A percentile compares a stretch with the other conserved stretches of the same genome.
Evolutionary conservation across 2,113 vertebrate species (phyloP).

Genomic region (Probosciger aterrimus): DNA sequence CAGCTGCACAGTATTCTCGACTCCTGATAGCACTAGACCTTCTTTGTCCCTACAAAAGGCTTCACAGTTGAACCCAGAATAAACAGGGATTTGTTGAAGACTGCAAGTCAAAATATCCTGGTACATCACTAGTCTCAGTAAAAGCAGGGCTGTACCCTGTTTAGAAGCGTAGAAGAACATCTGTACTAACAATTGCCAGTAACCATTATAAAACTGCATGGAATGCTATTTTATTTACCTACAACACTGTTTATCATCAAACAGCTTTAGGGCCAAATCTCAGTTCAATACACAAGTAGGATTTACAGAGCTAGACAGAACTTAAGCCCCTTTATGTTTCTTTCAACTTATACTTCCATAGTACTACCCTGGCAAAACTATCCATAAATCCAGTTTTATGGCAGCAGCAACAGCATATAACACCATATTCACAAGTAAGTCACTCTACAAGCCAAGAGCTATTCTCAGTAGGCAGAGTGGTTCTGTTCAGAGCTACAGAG

Average conservation of each 20-base stretch:
- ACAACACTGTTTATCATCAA: neutral
- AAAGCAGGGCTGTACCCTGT: neutral
- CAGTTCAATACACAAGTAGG: neutral
- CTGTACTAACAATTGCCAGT: neutral
- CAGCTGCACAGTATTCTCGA: neutral
- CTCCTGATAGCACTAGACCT: neutral
- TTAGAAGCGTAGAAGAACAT: neutral
- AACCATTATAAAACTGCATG: neutral
- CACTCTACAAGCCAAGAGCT: neutral
- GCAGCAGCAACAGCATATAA: neutral
- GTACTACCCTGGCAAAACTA: neutral
- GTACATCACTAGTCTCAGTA: neutral
- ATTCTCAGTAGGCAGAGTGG: neutral
- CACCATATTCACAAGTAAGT: neutral
- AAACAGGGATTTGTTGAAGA: neutral
- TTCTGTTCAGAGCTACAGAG: neutral
- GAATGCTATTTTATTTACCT: neutral
- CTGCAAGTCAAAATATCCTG: neutral
- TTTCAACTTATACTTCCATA: neutral
- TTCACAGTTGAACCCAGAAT: neutral
- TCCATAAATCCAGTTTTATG: neutral
- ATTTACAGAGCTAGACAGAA: neutral
- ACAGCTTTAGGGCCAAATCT: neutral
- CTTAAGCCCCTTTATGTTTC: neutral
- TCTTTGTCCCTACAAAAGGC: neutral